A percentile compares a stretch with the other conserved stretches of the same genome.
phyloP scores from a whole-genome alignment of 2,888 invertebrate genomes.

The Aspidiotus rigidus region DNA sequence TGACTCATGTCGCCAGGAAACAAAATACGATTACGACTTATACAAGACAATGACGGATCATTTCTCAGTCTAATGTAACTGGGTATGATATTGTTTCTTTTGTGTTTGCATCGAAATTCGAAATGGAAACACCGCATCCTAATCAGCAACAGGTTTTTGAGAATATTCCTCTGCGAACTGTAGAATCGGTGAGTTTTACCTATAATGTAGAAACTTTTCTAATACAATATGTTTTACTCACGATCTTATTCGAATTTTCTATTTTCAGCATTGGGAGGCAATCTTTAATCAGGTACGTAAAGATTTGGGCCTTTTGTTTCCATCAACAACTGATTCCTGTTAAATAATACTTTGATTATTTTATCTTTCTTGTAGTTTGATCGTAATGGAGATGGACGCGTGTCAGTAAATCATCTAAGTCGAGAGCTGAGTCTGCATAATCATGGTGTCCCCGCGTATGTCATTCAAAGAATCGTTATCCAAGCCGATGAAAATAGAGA shows the following conservation, averaged over 20 bases:
- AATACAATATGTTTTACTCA: neutral
- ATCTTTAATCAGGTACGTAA: slow-evolving; percentile 37
- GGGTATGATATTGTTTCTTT: too few relatives aligned
- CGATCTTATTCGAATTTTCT: slow-evolving; percentile 21
- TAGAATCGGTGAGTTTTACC: slow-evolving; percentile 35
- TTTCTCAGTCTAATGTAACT: too few relatives aligned
- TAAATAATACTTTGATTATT: neutral
- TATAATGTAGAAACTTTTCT: slow-evolving; percentile 15
- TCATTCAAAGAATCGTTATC: slow-evolving; percentile 57
- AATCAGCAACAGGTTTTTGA: slow-evolving; percentile 25
- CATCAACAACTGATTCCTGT: neutral
- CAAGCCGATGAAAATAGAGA: slow-evolving; percentile 54
- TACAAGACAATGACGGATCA: too few relatives aligned
- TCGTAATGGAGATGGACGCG: slow-evolving; percentile 58
- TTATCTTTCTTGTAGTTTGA: slow-evolving; percentile 52
- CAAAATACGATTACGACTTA: too few relatives aligned
- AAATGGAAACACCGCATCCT: too few relatives aligned
- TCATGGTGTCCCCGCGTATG: slow-evolving; percentile 58
- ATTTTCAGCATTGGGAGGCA: slow-evolving; percentile 38
- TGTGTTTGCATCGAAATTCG: too few relatives aligned
- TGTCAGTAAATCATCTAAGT: slow-evolving; percentile 58
- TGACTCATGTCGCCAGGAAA: too few relatives aligned
- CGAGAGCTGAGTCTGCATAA: slow-evolving; percentile 48
- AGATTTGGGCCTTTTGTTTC: neutral
- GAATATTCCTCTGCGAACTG: slow-evolving; percentile 35